Evolutionary conservation across 2,888 invertebrate genomes (phyloP), one percentile per base, ranked within the genome.

Genomic region (Ceriagrion tenellum): DNA sequence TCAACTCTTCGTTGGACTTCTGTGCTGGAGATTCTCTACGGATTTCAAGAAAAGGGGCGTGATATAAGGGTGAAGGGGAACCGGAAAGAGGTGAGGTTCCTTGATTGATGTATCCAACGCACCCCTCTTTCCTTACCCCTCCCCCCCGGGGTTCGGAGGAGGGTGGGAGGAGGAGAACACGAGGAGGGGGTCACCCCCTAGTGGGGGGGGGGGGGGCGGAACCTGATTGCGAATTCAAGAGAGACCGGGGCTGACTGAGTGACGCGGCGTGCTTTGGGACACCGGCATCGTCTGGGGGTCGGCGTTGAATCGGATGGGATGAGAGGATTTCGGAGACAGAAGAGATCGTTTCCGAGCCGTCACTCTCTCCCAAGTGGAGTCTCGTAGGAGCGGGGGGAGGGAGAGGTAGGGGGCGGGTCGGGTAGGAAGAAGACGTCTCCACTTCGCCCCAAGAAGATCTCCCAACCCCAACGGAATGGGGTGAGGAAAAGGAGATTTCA

Each of bases 211-310:
- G 35, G 10, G 35, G 40, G 88, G 89, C 18, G 47, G n/a, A 26
- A 8, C 26, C 47, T 89, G 89, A 89, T 89, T 89, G 89, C 89
- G 89, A 26, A 89, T 89, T 89, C 89, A 89, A 89, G 89, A 26
- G 55, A 47, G 26, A 74, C 40, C 35, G 26, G 35, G 93, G 63
- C 69, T 35, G 56, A 26, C n/a, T 69, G 69, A 69, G 69, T 26
- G 81, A 13, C 81, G 18, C 0, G 23, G 35, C 30, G 81, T 81
- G 35, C 35, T 81, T 13, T 26, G 81, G 16, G 69, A 35, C 16
- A 18, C 10, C 81, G 69, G 23, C 59, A 20, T 30, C 74, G 74
- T 23, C 74, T 81, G 35, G 35, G 69, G 69, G 69, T 0, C 0
- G 69, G 26, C 4, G 69, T 69, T 23, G 69, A 69, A 69, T 26